These are phyloP conservation scores for Peromyscus melanophrys DNA, from an alignment of 2,797 vertebrate genomes.

Conservation along the genomic window DNA sequence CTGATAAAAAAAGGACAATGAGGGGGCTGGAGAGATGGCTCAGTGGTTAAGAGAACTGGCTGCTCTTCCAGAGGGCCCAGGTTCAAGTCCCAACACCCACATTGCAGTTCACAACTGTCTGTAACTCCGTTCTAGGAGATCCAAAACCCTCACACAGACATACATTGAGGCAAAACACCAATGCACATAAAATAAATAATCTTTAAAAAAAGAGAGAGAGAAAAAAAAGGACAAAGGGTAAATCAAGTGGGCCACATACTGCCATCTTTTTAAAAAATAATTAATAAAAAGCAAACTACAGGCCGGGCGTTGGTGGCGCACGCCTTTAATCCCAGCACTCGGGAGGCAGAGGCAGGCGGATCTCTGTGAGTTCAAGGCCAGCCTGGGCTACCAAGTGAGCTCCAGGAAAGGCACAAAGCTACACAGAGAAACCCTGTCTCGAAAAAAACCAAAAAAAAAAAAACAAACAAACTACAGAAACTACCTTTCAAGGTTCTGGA, in stretches of 20 bases:
- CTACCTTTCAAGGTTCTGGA: conserved; percentile 42
- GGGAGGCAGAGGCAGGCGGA: no score
- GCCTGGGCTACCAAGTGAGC: no score
- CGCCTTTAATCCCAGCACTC: no score
- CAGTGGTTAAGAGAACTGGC: neutral
- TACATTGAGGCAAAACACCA: neutral
- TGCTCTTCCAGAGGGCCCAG: neutral
- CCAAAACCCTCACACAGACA: neutral
- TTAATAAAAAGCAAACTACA: conserved; percentile 32
- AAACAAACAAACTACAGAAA: conserved; percentile 50
- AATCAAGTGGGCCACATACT: neutral
- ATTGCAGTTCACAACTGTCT: neutral
- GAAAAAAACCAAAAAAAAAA: no score
- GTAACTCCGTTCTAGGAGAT: neutral
- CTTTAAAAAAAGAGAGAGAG: neutral
- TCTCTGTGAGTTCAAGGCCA: no score
- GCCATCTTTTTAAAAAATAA: neutral
- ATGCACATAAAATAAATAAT: neutral
- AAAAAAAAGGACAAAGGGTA: neutral
- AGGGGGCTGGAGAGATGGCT: neutral
- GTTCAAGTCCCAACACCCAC: neutral
- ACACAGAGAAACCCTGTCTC: no score
- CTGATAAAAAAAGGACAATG: conserved; percentile 18
- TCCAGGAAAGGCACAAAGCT: no score
- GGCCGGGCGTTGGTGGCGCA: no score